Base-by-base conservation (phyloP, 2,113 vertebrate species). In the Lathamus discolor region DNA sequence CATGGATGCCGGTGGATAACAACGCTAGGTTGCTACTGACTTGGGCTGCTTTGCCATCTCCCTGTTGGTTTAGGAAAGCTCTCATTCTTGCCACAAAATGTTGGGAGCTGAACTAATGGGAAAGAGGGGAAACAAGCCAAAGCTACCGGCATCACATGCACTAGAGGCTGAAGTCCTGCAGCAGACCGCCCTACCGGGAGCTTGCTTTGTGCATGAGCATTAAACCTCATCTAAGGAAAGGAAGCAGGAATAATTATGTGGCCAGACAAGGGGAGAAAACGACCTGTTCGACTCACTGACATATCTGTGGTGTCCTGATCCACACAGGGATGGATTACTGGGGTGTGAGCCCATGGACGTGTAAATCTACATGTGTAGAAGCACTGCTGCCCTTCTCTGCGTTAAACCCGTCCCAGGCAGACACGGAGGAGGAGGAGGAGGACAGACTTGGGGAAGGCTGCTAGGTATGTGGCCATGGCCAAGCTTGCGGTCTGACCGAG, bases 1-100 rank as follows among this genome's bases (percentile, higher is more conserved):
- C 92, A 92, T 37, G 88, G 90, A 92, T 86, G 86, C 90, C 7
- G 12, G 82, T 1, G 2, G 90, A 76, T 81, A 95, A 93, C 93
- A 92, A 37, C 93, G 81, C 80, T 86, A 85, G 43, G 68, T 79
- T 3, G 3, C 85, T 83, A 88, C 91, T 72, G 59, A 59, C 67
- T 85, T 43, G 92, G 93, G 90, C 82, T 54, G 68, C 88, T 73
- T 74, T 77, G 67, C 84, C 2, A 4, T 69, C 49, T 85, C 87
- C 82, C 49, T 4, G 8, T 67, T 77, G 78, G 69, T 92, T 85
- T 83, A 63, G 76, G 83, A 87, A 70, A 86, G 43, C 75, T 91
- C 73, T 93, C 39, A 7, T 79, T 74, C 88, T 81, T 66, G 46
- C 75, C 90, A 83, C 79, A 83, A 55, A 69, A 63, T 12, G 49